These are phyloP conservation scores for Caenorhabditis sinica DNA, from an alignment of 2,888 invertebrate species.

Conservation along the genomic window DNA sequence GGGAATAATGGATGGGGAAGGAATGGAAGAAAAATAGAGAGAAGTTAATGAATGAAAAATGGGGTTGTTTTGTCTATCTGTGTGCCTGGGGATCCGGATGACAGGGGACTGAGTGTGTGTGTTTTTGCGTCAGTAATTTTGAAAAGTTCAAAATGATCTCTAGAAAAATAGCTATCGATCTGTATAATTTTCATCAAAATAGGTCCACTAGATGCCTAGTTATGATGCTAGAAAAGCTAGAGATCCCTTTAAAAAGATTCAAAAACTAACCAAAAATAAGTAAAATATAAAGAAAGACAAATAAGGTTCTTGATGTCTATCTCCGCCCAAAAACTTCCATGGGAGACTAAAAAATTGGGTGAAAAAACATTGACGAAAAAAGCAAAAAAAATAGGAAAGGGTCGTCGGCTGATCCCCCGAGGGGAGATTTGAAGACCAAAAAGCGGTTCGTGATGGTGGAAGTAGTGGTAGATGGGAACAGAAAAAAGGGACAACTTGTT, in stretches of 20 bases:
- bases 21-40: neutral
- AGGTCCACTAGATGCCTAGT: neutral
- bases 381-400: constrained; percentile 30
- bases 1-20: neutral
- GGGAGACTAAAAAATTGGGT: constrained; percentile 21
- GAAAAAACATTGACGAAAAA: constrained; percentile 31
- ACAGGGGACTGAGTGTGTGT: no score
- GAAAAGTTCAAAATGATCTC: no score
- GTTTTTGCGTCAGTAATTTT: no score
- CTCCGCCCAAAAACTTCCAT: neutral
- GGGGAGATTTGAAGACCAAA: constrained; percentile 51
- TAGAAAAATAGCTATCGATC: no score
- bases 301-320: constrained; percentile 27
- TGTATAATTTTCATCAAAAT: no score
- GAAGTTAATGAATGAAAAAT: no score
- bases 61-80: no score
- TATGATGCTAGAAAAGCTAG: neutral
- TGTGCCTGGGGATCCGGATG: no score
- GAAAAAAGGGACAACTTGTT: constrained; percentile 17
- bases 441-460: constrained; percentile 13
- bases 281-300: constrained; percentile 3
- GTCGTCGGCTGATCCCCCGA: constrained; percentile 47
- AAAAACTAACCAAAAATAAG: neutral
- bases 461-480: neutral
- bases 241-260: no score